Base-by-base conservation (phyloP, 2,113 vertebrate species). In the Xiphorhynchus elegans region DNA sequence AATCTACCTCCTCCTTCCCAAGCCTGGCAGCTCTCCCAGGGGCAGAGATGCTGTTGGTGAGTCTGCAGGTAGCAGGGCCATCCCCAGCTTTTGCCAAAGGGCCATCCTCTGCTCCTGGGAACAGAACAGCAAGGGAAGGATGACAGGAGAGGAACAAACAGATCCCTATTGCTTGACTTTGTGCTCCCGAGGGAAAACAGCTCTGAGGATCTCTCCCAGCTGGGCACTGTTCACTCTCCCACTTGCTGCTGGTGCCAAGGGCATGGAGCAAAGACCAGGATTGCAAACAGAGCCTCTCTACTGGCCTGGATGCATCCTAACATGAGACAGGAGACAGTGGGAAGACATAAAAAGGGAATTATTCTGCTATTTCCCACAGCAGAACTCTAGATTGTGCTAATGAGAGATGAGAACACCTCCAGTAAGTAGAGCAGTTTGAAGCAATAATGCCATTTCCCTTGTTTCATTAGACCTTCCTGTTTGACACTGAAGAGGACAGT, bases 391-490 rank as follows among this genome's bases (percentile, higher is more conserved):
- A 49, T 3, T 53, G 46, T 52, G 50, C 89, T 89, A 53, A 33
- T 2, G 3, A 75, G 68, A 81, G 77, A 37, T 0, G 3, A 94
- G 66, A 58, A 60, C 49, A 49, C 69, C 84, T 67, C 29, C 40
- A 55, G 28, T 13, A 39, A 89, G 49, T 4, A 33, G 58, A 73
- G 44, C 66, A 26, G 17, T 37, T 68, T 24, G 58, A 55, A 91
- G 74, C 44, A 75, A 14, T 66, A 50, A 25, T 10, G 26, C 58
- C 33, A 13, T 55, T 94, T 91, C 91, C 84, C 78, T 63, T 59
- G 7, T 83, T 95, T 76, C 74, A 68, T 89, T 37, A 85, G 84
- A 62, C 31, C 52, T 95, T 92, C 89, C 92, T 91, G 89, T 76
- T 50, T 35, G n/a, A 23, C 49, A 44, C 53, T 20, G 37, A 37